Evolutionary conservation across 1,140 invertebrate genomes (phyloP).

Genomic region (Coptotermes formosanus): DNA sequence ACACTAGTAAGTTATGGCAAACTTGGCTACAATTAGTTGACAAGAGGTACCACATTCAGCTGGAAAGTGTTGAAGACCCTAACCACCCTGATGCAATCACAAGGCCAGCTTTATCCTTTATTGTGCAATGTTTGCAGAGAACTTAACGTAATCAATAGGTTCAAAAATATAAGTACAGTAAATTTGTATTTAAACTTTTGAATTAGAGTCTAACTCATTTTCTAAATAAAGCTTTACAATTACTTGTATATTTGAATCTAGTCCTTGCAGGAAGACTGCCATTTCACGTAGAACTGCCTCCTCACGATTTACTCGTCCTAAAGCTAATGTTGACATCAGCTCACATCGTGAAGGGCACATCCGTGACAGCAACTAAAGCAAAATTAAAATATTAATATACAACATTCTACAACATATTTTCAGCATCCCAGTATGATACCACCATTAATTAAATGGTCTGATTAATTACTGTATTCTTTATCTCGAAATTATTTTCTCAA

Average conservation of each 20-base stretch:
- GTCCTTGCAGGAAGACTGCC: slow-evolving; percentile 40
- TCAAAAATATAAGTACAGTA: neutral
- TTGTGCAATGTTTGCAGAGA: neutral
- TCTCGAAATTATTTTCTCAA: too few relatives aligned
- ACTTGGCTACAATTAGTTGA: neutral
- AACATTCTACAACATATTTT: neutral
- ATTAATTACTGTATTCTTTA: too few relatives aligned
- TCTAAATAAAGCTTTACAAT: slow-evolving; percentile 43
- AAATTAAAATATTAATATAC: slow-evolving; percentile 3
- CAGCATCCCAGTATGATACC: too few relatives aligned
- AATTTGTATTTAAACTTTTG: slow-evolving; percentile 29
- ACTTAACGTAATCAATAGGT: neutral
- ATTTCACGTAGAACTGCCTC: slow-evolving; percentile 40
- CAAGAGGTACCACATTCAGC: neutral
- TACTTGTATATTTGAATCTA: slow-evolving; percentile 42
- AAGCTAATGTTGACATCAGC: slow-evolving; percentile 44
- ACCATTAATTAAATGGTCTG: too few relatives aligned
- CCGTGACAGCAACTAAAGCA: slow-evolving; percentile 44
- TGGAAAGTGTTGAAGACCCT: neutral
- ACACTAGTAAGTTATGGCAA: neutral
- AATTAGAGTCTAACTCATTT: slow-evolving; percentile 40
- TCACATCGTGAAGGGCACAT: slow-evolving; percentile 47
- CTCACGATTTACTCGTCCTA: slow-evolving; percentile 42
- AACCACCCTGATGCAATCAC: neutral
- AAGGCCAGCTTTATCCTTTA: neutral